Conservation (phyloP, 2,888 invertebrate species). For the Erebia aethiops region DNA sequence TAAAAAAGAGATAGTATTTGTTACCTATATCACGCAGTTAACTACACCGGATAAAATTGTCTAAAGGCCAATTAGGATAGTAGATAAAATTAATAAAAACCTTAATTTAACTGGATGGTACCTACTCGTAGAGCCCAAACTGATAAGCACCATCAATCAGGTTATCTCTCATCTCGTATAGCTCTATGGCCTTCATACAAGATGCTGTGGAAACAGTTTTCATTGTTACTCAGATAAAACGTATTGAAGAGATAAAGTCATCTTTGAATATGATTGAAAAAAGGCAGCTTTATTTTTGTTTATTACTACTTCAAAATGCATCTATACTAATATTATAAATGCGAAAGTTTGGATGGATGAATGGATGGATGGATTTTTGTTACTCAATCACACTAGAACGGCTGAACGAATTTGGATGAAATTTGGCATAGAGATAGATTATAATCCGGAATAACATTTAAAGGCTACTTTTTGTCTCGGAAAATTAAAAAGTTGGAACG, state of each 20-base stretch:
- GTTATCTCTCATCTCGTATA: slow-evolving; percentile 33
- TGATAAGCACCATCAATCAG: slow-evolving; percentile 41
- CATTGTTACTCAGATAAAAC: slow-evolving; percentile 19
- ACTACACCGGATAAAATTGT: background rate
- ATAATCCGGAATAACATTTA: too few species aligned
- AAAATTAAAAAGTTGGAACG: too few species aligned
- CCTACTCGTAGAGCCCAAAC: background rate
- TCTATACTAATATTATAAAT: too few species aligned
- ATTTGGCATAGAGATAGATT: too few species aligned
- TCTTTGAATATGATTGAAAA: background rate
- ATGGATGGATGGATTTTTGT: too few species aligned
- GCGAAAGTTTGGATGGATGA: too few species aligned
- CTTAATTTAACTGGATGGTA: slow-evolving; percentile 21
- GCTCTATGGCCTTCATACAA: slow-evolving; percentile 26
- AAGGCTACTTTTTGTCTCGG: too few species aligned
- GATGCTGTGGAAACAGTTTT: background rate
- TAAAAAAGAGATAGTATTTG: too few species aligned
- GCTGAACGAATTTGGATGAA: too few species aligned
- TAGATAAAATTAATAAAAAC: slow-evolving; percentile 16
- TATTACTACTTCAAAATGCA: background rate
- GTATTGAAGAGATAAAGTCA: background rate
- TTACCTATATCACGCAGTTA: background rate
- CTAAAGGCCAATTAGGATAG: background rate
- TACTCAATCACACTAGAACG: too few species aligned
- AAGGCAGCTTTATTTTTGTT: background rate